Evolutionary conservation across 2,797 vertebrate species (phyloP).

Genomic region (Cossypha niveicapilla): DNA sequence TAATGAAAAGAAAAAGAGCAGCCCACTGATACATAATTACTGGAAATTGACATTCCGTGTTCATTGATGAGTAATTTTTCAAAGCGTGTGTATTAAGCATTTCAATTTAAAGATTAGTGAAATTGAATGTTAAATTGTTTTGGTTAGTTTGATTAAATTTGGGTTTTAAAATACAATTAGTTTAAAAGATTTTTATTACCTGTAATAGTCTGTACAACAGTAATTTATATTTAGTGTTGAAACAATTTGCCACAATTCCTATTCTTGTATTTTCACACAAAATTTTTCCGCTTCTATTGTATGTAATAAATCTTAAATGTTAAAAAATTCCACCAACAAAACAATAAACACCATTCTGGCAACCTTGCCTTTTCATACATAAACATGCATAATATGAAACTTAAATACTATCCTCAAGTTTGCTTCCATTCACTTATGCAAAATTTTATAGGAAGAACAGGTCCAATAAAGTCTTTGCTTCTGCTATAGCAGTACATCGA

Average conservation of each 20-base stretch:
- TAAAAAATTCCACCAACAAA: background rate
- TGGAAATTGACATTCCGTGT: conserved; percentile 10
- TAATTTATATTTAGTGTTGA: conserved; percentile 48
- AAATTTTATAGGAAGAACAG: background rate
- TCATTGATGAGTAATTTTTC: conserved; percentile 51
- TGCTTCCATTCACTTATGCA: background rate
- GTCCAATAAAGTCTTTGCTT: background rate
- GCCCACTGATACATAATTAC: conserved; percentile 31
- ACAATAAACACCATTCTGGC: background rate
- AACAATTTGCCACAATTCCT: conserved; percentile 38
- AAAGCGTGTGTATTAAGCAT: conserved; percentile 23
- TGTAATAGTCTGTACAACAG: conserved; percentile 43
- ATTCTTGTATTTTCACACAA: background rate
- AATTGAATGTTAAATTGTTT: conserved; percentile 52
- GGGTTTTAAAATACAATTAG: conserved; percentile 49
- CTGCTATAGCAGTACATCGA: background rate
- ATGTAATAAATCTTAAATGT: conserved; percentile 4
- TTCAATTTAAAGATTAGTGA: conserved; percentile 54
- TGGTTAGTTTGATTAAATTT: conserved; percentile 63
- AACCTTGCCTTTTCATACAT: background rate
- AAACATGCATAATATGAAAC: background rate
- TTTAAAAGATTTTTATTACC: conserved; percentile 56
- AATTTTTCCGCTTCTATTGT: conserved; percentile 16
- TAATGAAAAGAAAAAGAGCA: background rate
- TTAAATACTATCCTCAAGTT: background rate